Percentiles rank a stretch among this genome's conserved stretches.
phyloP scores from a whole-genome alignment of 2,888 invertebrate species.

The Rambutsinella grinnellia region DNA sequence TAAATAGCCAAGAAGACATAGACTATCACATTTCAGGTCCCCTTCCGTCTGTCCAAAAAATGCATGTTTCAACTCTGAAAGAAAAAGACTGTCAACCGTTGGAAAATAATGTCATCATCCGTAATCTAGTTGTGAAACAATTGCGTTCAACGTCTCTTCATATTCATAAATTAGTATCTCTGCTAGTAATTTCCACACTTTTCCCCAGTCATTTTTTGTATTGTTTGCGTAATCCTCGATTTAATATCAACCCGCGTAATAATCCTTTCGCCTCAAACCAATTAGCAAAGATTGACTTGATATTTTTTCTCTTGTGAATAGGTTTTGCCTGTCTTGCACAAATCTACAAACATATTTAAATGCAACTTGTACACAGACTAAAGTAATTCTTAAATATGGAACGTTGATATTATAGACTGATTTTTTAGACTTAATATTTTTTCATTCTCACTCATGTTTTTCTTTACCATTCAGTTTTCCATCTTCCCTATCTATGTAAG shows the following conservation, averaged over 20 bases:
- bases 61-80: slow-evolving; percentile 6
- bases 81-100: slow-evolving; percentile 45
- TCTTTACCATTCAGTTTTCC: too few species aligned
- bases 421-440: too few species aligned
- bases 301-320: too few species aligned
- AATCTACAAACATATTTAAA: too few species aligned
- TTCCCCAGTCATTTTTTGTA: slow-evolving; percentile 23
- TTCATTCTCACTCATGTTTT: too few species aligned
- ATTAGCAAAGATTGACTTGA: too few species aligned
- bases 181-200: slow-evolving; percentile 51
- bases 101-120: slow-evolving; percentile 46
- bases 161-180: slow-evolving; percentile 23
- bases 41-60: slow-evolving; percentile 56
- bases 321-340: not conserved
- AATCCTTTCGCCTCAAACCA: not conserved
- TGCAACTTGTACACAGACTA: too few species aligned
- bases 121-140: slow-evolving; percentile 19
- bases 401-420: too few species aligned
- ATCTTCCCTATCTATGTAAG: too few species aligned
- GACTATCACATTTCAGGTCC: slow-evolving; percentile 66
- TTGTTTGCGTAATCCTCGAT: not conserved
- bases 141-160: slow-evolving; percentile 3
- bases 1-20: slow-evolving; percentile 51
- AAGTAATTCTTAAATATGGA: too few species aligned
- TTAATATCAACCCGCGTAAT: not conserved